These are phyloP conservation scores for Peucedramus taeniatus DNA, from an alignment of 2,113 vertebrate species.

Conservation along the genomic window DNA sequence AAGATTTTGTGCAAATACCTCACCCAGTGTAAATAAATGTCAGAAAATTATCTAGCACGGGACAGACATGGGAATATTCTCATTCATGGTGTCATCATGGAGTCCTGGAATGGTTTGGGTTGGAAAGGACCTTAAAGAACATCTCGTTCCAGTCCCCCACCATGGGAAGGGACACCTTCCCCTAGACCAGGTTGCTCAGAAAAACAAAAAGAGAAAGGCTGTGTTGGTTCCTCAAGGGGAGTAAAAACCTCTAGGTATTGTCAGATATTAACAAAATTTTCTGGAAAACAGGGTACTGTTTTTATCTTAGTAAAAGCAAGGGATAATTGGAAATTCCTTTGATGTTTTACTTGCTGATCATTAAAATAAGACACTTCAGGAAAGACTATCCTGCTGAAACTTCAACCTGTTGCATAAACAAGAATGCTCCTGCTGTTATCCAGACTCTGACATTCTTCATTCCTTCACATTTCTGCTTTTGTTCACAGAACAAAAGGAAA, in stretches of 20 bases:
- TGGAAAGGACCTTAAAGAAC: background rate
- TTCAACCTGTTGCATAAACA: background rate
- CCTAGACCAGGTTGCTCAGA: background rate
- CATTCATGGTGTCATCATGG: background rate
- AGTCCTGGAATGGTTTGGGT: background rate
- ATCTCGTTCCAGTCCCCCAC: background rate
- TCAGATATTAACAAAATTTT: background rate
- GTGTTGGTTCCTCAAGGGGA: background rate
- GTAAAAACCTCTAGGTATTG: background rate
- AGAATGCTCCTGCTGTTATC: background rate
- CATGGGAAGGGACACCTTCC: background rate
- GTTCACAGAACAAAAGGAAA: background rate
- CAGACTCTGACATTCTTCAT: background rate
- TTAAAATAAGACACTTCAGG: background rate
- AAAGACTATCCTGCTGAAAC: background rate
- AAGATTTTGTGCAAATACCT: background rate
- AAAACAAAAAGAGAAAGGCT: background rate
- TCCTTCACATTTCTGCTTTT: background rate
- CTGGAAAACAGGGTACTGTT: background rate
- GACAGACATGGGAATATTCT: background rate
- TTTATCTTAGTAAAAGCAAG: background rate
- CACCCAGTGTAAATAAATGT: background rate
- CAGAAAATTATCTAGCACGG: background rate
- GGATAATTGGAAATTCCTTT: background rate
- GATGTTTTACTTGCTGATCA: background rate